Evolutionary conservation across 2,888 invertebrate species (phyloP), one percentile per base, ranked within the genome.

Genomic region (Tholera decimalis): DNA sequence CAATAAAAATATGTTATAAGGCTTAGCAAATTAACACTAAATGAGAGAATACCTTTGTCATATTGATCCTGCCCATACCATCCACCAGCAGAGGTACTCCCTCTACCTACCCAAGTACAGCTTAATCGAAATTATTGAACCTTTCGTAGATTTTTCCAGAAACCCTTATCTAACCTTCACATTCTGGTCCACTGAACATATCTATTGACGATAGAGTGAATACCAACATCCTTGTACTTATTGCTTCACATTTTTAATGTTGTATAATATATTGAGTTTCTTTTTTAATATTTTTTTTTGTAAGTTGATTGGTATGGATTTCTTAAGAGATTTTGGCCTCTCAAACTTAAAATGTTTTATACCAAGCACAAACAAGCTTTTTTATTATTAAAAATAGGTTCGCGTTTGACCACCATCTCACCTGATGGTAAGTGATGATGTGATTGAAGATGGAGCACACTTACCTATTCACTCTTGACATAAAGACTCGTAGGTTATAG

Each of bases 111-210:
- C 35, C 20, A 47, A 9, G 18, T 66, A 35, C 20, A 59, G 28
- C 35, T 28, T 28, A 39, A 33, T 58, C 33, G 26, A 68, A 58
- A 49, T 55, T 60, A 71, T 73, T 71, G 65, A 59, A 57, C 71
- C 71, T 8, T 76, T 46, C 18, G 58, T 44, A 20, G 39, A 60
- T 65, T 76, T 74, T 76, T 76, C 55, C 55, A 71, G 51, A 18
- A 53, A 64, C 73, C 76, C 75, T 69, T 30, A 44, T 41, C 43
- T 59, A 41, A 58, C 64, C 53, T 54, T 49, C 49, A 57, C 59
- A 50, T 74, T 74, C 59, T 71, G 44, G 55, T 30, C 55, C 76
- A 76, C 22, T 59, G 64, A 70, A 41, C 64, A 64, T 64, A n/a
- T 59, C 44, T 51, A 64, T 70, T 55, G 62, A 57, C 22, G 30